Evolutionary conservation across 2,888 invertebrate species (phyloP).

Genomic region (Geophilus truncorum): DNA sequence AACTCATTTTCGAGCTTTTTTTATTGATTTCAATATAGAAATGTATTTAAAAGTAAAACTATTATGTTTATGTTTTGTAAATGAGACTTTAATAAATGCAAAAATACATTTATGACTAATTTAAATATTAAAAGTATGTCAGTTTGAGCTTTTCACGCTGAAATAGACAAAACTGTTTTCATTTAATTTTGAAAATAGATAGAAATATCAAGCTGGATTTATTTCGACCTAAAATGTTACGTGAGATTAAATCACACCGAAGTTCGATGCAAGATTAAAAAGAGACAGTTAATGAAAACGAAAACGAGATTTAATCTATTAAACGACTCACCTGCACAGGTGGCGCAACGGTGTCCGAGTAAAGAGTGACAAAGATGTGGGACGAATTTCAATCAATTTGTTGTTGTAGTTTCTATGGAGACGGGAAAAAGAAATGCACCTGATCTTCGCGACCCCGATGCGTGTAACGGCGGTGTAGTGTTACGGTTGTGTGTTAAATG

Average conservation of each 20-base stretch:
- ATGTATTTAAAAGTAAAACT: too few relatives aligned
- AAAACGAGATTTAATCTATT: not conserved
- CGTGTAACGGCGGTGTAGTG: not conserved
- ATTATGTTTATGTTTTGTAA: too few relatives aligned
- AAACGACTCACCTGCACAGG: not conserved
- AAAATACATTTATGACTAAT: too few relatives aligned
- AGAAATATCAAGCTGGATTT: too few relatives aligned
- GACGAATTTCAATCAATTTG: slow-evolving; percentile 3
- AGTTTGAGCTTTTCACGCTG: too few relatives aligned
- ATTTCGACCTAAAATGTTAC: too few relatives aligned
- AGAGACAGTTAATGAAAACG: not conserved
- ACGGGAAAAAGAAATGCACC: not conserved
- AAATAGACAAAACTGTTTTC: too few relatives aligned
- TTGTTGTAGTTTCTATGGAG: not conserved
- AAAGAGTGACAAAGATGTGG: not conserved
- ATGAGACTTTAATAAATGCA: too few relatives aligned
- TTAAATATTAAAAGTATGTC: too few relatives aligned
- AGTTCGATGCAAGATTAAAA: not conserved
- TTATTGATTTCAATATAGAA: too few relatives aligned
- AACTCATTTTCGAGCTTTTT: too few relatives aligned
- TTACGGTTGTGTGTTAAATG: not conserved
- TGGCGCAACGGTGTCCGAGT: not conserved
- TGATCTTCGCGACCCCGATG: not conserved
- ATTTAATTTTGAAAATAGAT: too few relatives aligned
- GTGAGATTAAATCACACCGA: not conserved